Evolutionary conservation across 2,888 invertebrate species (phyloP).

Genomic region (Blastobasis adustella): DNA sequence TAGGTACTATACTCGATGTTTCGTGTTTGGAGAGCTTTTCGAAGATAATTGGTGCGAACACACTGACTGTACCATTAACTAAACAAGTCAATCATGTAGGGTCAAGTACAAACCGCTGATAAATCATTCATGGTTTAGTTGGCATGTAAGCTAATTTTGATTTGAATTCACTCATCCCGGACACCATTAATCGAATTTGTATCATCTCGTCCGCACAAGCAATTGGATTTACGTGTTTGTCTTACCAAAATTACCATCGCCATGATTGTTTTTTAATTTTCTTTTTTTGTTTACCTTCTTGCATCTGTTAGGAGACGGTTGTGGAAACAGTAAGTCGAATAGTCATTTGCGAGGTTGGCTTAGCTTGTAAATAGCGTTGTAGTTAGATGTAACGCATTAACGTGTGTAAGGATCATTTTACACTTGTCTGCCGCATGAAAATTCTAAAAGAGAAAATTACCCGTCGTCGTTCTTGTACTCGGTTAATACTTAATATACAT

Average conservation of each 20-base stretch:
- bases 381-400: constrained; percentile 21
- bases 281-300: constrained; percentile 64
- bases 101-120: constrained; percentile 1
- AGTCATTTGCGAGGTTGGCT: constrained; percentile 63
- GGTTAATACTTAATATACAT: too few species aligned
- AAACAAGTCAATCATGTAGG: not conserved
- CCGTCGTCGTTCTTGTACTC: too few species aligned
- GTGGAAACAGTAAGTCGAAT: constrained; percentile 73
- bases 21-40: too few species aligned
- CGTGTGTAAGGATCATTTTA: not conserved
- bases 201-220: constrained; percentile 25
- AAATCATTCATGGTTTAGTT: constrained; percentile 4
- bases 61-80: too few species aligned
- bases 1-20: too few species aligned
- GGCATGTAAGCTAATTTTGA: constrained; percentile 33
- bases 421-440: not conserved
- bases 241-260: constrained; percentile 44
- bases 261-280: constrained; percentile 64
- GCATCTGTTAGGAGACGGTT: constrained; percentile 75
- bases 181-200: constrained; percentile 14
- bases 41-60: too few species aligned
- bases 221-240: constrained; percentile 40
- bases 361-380: constrained; percentile 48
- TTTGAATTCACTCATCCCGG: constrained; percentile 12
- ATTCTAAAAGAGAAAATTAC: too few species aligned